These are phyloP conservation scores for Lamprologus ornatipinnis DNA, from an alignment of 2,113 vertebrate species.

Conservation along the genomic window DNA sequence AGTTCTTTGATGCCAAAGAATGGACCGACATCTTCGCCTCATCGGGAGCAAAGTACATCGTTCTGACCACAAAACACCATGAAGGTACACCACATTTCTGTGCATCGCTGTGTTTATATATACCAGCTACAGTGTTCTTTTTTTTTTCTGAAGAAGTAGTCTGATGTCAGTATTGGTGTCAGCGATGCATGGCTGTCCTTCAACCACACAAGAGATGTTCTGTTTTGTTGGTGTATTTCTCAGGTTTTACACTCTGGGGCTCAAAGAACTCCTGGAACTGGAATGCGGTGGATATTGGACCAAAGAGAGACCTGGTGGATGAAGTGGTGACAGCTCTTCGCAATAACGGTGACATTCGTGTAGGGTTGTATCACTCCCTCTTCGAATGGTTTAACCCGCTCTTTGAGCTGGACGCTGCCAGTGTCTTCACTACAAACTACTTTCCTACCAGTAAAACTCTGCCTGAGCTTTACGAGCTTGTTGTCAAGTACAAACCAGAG, in stretches of 20 bases:
- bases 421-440: conserved; percentile 68
- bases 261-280: conserved; percentile 92
- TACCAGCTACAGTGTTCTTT: background rate
- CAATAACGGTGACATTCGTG: conserved; percentile 69
- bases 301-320: conserved; percentile 80
- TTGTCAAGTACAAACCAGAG: conserved; percentile 82
- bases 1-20: conserved; percentile 82
- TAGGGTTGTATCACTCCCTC: conserved; percentile 93
- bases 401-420: conserved; percentile 74
- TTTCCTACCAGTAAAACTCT: conserved; percentile 82
- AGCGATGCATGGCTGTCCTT: background rate
- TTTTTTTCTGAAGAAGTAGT: background rate
- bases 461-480: conserved; percentile 88
- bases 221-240: background rate
- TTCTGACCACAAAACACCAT: conserved; percentile 96
- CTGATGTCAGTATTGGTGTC: background rate
- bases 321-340: conserved; percentile 79
- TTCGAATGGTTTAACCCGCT: conserved; percentile 97
- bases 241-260: conserved; percentile 95
- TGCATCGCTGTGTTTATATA: background rate
- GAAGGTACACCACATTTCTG: conserved; percentile 76
- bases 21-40: conserved; percentile 84
- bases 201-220: background rate
- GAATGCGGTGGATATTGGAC: conserved; percentile 87
- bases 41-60: conserved; percentile 92